Evolutionary conservation across 2,797 vertebrate genomes (phyloP).

Genomic region (Hirundo rustica): DNA sequence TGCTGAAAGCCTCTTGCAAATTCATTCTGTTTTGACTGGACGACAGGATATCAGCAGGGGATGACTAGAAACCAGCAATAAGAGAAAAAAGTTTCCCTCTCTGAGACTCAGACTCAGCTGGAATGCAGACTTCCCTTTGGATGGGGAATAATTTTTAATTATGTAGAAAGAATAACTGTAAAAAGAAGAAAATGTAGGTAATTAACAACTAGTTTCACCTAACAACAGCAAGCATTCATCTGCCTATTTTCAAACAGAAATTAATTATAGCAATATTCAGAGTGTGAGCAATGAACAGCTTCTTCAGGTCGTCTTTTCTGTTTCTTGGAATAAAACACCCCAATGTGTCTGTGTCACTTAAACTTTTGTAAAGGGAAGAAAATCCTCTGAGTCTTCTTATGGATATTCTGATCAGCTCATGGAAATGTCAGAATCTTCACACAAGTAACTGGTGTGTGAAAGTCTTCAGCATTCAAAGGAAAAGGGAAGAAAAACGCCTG

Average conservation of each 20-base stretch:
- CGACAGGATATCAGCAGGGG: constrained; percentile 27
- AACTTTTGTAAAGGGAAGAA: background rate
- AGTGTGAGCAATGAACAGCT: background rate
- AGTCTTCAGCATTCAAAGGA: background rate
- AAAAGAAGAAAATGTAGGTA: constrained; percentile 35
- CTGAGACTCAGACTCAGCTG: constrained; percentile 30
- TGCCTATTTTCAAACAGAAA: background rate
- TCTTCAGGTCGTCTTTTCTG: background rate
- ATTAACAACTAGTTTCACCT: background rate
- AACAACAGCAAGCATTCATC: background rate
- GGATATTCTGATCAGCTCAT: constrained; percentile 20
- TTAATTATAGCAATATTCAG: background rate
- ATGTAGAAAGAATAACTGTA: background rate
- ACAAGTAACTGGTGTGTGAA: background rate
- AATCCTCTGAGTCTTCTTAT: background rate
- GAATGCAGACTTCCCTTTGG: constrained; percentile 12
- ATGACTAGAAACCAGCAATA: constrained; percentile 33
- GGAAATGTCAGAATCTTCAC: background rate
- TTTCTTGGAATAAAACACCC: background rate
- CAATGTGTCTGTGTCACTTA: background rate
- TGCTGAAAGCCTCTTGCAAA: constrained; percentile 5
- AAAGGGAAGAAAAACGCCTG: background rate
- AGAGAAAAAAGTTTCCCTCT: background rate
- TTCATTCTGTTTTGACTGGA: constrained; percentile 30
- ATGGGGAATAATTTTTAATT: constrained; percentile 47